phyloP scores from a whole-genome alignment of 37 sponge, comb jelly and placozoan species.

The Theonella swinhoei region DNA sequence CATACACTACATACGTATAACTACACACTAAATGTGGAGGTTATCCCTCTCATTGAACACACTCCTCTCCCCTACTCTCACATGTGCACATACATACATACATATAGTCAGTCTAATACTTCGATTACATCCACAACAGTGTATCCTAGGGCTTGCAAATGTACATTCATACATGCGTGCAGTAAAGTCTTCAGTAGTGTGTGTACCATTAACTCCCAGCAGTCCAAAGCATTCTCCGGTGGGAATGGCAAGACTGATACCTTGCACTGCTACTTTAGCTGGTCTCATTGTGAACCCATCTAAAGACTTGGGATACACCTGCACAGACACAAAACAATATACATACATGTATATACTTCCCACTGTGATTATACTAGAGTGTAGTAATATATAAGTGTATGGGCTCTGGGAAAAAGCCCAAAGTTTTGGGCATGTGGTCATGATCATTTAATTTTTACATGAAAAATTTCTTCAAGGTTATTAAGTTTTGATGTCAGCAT shows the following conservation, averaged over 20 bases:
- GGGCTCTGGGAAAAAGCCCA: too few species aligned
- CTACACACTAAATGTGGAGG: not conserved
- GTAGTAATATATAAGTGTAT: too few species aligned
- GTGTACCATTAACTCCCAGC: conserved; percentile 91
- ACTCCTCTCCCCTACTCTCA: too few species aligned
- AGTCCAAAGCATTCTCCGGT: conserved; percentile 94
- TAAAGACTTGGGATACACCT: conserved; percentile 32
- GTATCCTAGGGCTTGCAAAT: not conserved
- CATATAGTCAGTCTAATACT: too few species aligned
- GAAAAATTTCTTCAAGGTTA: too few species aligned
- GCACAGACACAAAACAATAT: not conserved
- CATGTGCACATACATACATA: too few species aligned
- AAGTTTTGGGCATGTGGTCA: too few species aligned
- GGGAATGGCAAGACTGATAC: conserved; percentile 77
- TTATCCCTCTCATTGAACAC: too few species aligned
- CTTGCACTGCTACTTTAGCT: conserved; percentile 61
- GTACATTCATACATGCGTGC: too few species aligned
- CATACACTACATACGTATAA: not conserved
- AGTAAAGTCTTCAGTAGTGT: not conserved
- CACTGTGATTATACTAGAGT: too few species aligned
- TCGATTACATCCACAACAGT: not conserved
- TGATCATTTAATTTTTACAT: too few species aligned
- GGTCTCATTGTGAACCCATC: conserved; percentile 29
- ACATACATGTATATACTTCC: not conserved
- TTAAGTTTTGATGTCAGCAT: too few species aligned